Conservation (phyloP, 2,113 vertebrate genomes). For the Oncorhynchus kisutch region DNA sequence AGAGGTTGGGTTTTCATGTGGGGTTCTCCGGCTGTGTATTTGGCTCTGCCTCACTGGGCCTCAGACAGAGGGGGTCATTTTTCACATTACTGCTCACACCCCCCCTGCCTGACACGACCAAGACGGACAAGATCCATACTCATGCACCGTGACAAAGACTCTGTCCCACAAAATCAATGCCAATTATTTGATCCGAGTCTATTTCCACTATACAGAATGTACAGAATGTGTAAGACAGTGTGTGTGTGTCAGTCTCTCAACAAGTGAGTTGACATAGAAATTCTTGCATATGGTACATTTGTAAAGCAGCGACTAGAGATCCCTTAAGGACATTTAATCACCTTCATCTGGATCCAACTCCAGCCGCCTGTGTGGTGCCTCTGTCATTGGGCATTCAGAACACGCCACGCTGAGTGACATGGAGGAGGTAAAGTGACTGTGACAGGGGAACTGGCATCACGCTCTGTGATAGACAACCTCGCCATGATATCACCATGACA, state of each 20-base stretch:
- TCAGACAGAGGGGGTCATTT: constrained; percentile 54
- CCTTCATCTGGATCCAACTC: constrained; percentile 11
- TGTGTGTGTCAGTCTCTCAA: too few species aligned
- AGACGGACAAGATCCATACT: constrained; percentile 57
- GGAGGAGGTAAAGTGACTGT: constrained; percentile 48
- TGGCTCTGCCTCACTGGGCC: constrained; percentile 17
- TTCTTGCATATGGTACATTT: too few species aligned
- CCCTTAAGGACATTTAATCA: constrained; percentile 36
- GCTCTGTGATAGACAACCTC: constrained; percentile 62
- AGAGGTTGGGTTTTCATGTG: constrained; percentile 29
- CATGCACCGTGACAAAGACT: constrained; percentile 14
- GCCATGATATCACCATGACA: constrained; percentile 50
- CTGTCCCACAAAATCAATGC: constrained; percentile 32
- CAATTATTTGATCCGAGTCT: constrained; percentile 61
- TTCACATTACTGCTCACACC: constrained; percentile 52
- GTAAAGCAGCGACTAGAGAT: background rate
- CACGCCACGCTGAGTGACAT: constrained; percentile 47
- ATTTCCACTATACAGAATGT: constrained; percentile 9
- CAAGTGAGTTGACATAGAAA: too few species aligned
- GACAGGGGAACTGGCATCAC: constrained; percentile 56
- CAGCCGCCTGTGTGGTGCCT: constrained; percentile 20
- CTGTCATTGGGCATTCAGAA: constrained; percentile 54
- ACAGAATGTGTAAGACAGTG: too few species aligned
- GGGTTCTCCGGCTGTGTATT: constrained; percentile 39
- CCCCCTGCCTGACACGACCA: constrained; percentile 46